A percentile compares a stretch with the other conserved stretches of the same genome.
phyloP scores from a whole-genome alignment of 2,113 vertebrate genomes.

The Symphodus melops region DNA sequence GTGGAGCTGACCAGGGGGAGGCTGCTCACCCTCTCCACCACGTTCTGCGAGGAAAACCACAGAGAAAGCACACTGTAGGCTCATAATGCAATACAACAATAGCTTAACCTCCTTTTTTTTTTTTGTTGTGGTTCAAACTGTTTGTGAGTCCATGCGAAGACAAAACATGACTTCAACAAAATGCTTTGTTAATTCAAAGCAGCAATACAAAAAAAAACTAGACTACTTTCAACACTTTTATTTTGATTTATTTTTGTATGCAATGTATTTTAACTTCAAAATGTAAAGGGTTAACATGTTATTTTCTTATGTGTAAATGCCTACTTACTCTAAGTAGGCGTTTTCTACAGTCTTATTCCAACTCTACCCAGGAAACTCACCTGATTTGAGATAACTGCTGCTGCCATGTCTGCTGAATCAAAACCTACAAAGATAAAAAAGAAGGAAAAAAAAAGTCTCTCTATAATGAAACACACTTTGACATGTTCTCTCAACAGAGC shows the following conservation, averaged over 20 bases:
- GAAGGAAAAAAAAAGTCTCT: no score
- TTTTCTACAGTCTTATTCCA: no score
- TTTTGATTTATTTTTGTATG: no score
- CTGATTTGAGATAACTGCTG: constrained; percentile 61
- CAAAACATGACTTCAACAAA: no score
- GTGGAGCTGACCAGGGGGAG: constrained; percentile 94
- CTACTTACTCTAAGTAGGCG: background rate
- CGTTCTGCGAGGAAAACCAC: constrained; percentile 82
- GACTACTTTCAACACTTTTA: background rate
- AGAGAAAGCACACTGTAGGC: background rate
- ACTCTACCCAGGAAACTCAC: constrained; percentile 44
- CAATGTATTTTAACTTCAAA: no score
- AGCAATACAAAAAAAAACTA: no score
- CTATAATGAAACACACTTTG: background rate
- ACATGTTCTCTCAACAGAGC: no score
- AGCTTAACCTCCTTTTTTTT: background rate
- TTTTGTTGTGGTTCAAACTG: background rate
- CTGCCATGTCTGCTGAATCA: constrained; percentile 58
- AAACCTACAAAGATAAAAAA: constrained; percentile 4
- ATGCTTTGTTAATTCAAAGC: no score
- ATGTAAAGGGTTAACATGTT: background rate
- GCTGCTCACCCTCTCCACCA: constrained; percentile 87
- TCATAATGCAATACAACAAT: background rate
- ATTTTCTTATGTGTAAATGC: background rate
- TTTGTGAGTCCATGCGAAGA: no score